A percentile compares a stretch with the other conserved stretches of the same genome.
phyloP scores from a whole-genome alignment of 2,113 vertebrate genomes.

The Eonycteris spelaea region DNA sequence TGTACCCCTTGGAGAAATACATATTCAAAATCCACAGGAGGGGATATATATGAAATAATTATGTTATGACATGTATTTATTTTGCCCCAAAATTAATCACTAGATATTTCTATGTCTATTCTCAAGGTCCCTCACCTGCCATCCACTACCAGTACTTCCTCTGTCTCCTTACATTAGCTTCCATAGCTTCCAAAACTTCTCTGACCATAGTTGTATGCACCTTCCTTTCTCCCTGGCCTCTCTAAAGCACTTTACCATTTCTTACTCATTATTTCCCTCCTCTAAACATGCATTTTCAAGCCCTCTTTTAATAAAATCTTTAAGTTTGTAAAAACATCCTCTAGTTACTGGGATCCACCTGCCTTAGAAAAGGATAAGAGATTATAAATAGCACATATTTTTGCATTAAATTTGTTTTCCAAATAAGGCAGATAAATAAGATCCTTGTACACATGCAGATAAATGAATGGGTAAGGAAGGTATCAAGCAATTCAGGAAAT shows the following conservation, averaged over 20 bases:
- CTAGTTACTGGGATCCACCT: neutral
- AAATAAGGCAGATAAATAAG: neutral
- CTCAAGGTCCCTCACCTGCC: neutral
- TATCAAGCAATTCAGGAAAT: neutral
- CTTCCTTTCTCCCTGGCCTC: neutral
- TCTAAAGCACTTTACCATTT: neutral
- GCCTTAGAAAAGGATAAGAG: neutral
- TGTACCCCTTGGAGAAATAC: neutral
- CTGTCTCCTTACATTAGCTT: neutral
- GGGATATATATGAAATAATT: neutral
- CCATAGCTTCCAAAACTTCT: neutral
- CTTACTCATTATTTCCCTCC: neutral
- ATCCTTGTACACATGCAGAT: neutral
- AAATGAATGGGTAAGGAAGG: neutral
- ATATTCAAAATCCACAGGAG: neutral
- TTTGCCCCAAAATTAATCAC: neutral
- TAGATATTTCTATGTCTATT: neutral
- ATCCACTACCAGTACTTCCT: neutral
- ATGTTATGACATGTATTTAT: neutral
- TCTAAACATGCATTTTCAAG: neutral
- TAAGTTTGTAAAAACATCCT: neutral
- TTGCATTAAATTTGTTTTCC: neutral
- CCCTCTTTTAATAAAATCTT: neutral
- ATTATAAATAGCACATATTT: neutral
- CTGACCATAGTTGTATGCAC: neutral